Base-by-base conservation (phyloP, 2,888 invertebrate genomes). In the Tiliacea aurago region DNA sequence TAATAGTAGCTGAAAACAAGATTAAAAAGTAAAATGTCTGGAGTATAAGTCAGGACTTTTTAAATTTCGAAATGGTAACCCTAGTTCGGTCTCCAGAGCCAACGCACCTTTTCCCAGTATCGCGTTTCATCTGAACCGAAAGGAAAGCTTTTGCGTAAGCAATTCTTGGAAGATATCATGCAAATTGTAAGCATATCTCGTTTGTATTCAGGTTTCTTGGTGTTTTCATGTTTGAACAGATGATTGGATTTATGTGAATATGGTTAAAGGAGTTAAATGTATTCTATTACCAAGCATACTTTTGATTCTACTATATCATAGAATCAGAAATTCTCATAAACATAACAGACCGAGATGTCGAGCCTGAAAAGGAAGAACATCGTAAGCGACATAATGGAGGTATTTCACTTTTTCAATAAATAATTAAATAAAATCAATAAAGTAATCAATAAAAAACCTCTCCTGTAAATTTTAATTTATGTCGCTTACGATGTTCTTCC, bases 91-190 rank as follows among this genome's bases (percentile, higher is more conserved):
- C 53, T 23, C 62, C n/a, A 45, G 47, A 72, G 61, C 45, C 13
- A 45, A 20, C 51, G 15, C 62, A 37, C 73, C 51, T 79, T 78
- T 78, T 58, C 51, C 2, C 41, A 58, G 62, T 79, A 78, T 58
- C 65, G 71, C 58, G 7, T 72, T 66, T 56, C 56, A 72, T 43
- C 43, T 37, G 41, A 13, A 55, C 59, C 55, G 53, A 56, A 72
- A 76, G 59, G 45, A 43, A 59, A 76, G 53, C 70, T 59, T 62
- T 78, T 43, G 18, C 47, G 63, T 70, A 47, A 70, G 23, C 47
- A 43, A 41, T 76, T 59, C 78, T 53, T 33, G 33, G 43, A 53
- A 78, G 23, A 68, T 55, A 59, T 45, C 55, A 43, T 59, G 49
- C 7, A 56, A 65, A 53, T 63, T 51, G 47, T 58, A 0, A 37